Conservation (phyloP, 2,888 invertebrate species). For the Eupelmus urozonus region DNA sequence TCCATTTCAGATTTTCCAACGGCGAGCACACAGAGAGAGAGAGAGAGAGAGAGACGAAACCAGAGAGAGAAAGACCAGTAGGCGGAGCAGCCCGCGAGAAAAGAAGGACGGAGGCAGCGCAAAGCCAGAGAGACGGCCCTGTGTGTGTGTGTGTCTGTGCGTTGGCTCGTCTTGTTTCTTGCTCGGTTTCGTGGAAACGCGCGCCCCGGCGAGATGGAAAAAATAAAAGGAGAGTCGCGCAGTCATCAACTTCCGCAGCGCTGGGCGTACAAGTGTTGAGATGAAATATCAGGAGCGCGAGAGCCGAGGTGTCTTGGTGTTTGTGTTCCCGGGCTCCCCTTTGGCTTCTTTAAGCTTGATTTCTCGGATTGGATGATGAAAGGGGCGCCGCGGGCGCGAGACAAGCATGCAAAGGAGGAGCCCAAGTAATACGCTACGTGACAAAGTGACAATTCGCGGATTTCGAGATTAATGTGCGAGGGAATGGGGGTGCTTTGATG, state of each 20-base stretch:
- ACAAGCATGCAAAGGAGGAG: conserved; percentile 2
- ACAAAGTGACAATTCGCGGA: conserved; percentile 1
- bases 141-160: not conserved
- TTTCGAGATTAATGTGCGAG: not conserved
- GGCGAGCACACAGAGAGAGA: not conserved
- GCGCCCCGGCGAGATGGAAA: conserved; percentile 30
- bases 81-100: not conserved
- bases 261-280: conserved; percentile 47
- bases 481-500: too few species aligned
- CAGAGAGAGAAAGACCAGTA: conserved; percentile 12
- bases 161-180: conserved; percentile 62
- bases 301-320: not conserved
- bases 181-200: conserved; percentile 68
- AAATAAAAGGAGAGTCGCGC: conserved; percentile 46
- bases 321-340: not conserved
- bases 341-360: conserved; percentile 24
- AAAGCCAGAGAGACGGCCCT: not conserved
- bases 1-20: conserved; percentile 67
- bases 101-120: conserved; percentile 8
- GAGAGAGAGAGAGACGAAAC: not conserved
- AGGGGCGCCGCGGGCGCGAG: not conserved
- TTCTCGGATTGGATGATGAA: conserved; percentile 46
- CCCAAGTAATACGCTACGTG: conserved; percentile 20
- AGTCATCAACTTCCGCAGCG: conserved; percentile 30
- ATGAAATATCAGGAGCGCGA: conserved; percentile 52